Base-by-base conservation (phyloP, 2,113 vertebrate genomes). In the Brachirus orientalis region DNA sequence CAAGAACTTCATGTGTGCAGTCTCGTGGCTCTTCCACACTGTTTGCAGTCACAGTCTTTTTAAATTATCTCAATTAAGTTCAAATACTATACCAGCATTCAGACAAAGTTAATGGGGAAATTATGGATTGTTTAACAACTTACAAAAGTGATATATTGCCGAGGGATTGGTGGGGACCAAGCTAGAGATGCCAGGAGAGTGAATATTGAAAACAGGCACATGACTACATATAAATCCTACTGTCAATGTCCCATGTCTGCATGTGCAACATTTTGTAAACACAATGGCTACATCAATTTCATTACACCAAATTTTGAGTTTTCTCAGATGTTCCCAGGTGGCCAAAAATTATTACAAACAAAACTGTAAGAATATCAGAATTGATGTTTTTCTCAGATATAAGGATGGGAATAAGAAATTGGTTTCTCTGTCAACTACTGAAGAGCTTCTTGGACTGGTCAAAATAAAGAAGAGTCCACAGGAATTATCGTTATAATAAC, bases 361-460 rank as follows among this genome's bases (percentile, higher is more conserved):
- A 44, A 28, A 28, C 28, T 4, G 28, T 6, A 28, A 28, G 28
- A 6, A 28, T 28, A 28, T 28, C 28, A 28, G 28, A 28, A 28
- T 28, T 28, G 28, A 3, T 28, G 28, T 6, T 28, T 28, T 28
- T 28, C 28, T 6, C 16, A 51, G n/a, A 36, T 58, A 12, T 44
- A 56, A 2, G 7, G 12, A 40, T 8, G 18, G 36, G 40, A 16
- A 14, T 16, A 13, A 40, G 7, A 14, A 17, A 56, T 56, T 56
- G 54, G 20, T 57, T 57, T 57, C 41, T 57, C 12, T 43, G 55
- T 43, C 37, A 58, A 10, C 55, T 38, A 22, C 40, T 43, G 40
- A 22, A 9, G 13, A 22, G 55, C 14, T 41, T 51, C 9, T 19
- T 11, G 14, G 3, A 48, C 45, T 19, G 28, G 11, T 12, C 0